Evolutionary conservation across 2,113 vertebrate species (phyloP), one percentile per base, ranked within the genome.

Genomic region (Aix galericulata): DNA sequence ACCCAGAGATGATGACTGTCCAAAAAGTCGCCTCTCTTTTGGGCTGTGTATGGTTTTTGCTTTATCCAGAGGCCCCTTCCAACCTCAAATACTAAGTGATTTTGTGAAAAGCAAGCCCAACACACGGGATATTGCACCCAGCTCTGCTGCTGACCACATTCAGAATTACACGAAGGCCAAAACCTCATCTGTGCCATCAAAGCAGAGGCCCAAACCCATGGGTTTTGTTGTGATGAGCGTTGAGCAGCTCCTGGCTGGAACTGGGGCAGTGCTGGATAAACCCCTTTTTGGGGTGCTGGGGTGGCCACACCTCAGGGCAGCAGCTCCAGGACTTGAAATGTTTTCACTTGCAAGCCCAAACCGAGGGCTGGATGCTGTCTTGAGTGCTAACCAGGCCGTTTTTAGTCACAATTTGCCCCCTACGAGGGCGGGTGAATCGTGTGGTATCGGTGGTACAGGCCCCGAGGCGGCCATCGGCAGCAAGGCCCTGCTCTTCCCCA

Each of bases 401-500:
- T 26, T 60, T 21, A 78, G 66, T 56, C 59, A 44, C 52, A 53
- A 22, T 48, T 48, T 48, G 53, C 53, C 46, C 11, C 7, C 0
- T 21, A 23, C 0, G 42, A 36, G 42, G 50, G 36, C 6, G 0
- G 71, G 23, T 0, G 2, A 29, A 32, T 77, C 1, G 0, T 11
- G 16, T 26, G 44, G 53, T 27, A 3, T 15, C 7, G 42, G 44
- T 34, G 17, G 46, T 53, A 66, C 40, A 63, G 56, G 13, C 71
- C 50, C 27, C 18, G 14, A 46, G 64, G 56, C 50, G 29, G 62
- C 38, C 7, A 0, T 6, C 44, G 25, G 60, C 23, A 21, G 67
- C 36, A 12, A 9, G 13, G 55, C 29, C 56, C 63, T 17, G 36
- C 50, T 58, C 56, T 12, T 31, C 17, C 59, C 23, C 59, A 11